phyloP scores from a whole-genome alignment of 2,797 vertebrate genomes.

The Mico argentatus region DNA sequence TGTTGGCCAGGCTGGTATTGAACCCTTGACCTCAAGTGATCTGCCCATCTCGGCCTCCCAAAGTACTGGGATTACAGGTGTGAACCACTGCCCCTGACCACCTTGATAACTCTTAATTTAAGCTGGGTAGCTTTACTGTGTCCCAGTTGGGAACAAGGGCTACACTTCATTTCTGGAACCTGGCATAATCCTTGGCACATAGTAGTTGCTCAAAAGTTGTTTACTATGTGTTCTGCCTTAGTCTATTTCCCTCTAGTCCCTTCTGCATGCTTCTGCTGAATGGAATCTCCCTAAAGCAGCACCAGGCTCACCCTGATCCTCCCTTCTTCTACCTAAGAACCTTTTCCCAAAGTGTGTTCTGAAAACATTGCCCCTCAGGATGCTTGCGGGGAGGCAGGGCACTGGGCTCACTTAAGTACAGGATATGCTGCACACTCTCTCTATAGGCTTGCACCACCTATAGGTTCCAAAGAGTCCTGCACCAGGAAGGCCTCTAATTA shows the following conservation, averaged over 20 bases:
- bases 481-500: not conserved
- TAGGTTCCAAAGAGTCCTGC: not conserved
- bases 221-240: not conserved
- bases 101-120: not conserved
- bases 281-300: not conserved
- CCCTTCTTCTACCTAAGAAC: not conserved
- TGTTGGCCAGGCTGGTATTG: not conserved
- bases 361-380: not conserved
- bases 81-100: accelerated
- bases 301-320: not conserved
- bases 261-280: not conserved
- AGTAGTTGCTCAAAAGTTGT: not conserved
- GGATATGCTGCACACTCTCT: not conserved
- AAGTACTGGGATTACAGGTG: not conserved
- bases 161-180: not conserved
- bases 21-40: not conserved
- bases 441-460: not conserved
- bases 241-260: not conserved
- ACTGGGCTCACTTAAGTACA: not conserved
- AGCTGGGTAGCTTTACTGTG: not conserved
- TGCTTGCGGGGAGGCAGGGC: not conserved
- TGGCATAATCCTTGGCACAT: not conserved
- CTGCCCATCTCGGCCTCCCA: not conserved
- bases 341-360: not conserved
- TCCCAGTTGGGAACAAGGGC: not conserved